Conservation (phyloP, 2,888 invertebrate species). For the Sepiola atlantica region DNA sequence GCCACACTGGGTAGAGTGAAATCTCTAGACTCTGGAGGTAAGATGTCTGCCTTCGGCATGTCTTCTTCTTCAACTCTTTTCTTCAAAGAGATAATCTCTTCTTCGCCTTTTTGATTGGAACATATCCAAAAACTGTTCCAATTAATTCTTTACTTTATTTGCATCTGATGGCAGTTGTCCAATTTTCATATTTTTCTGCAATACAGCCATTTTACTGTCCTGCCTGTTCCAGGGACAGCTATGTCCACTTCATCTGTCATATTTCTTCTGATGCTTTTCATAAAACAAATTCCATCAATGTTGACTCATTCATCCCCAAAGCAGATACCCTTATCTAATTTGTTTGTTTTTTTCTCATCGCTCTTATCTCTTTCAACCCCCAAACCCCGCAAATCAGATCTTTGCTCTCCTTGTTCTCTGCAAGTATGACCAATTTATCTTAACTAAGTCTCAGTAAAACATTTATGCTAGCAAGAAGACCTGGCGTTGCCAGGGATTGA, state of each 20-base stretch:
- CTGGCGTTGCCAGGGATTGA: no score
- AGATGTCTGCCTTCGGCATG: not conserved
- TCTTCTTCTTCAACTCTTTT: not conserved
- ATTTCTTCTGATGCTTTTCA: not conserved
- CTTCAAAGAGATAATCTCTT: not conserved
- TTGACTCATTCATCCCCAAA: no score
- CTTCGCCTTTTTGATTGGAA: not conserved
- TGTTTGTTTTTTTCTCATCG: no score
- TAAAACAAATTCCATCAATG: not conserved
- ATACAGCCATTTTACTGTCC: not conserved
- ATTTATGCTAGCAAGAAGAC: no score
- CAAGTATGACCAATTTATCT: no score
- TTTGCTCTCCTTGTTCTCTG: no score
- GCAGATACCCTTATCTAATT: no score
- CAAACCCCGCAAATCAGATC: no score
- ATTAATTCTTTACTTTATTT: not conserved
- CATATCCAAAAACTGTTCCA: not conserved
- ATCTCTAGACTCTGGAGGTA: slow-evolving; percentile 42
- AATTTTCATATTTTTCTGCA: not conserved
- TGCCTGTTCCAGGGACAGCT: not conserved
- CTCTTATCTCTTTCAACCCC: no score
- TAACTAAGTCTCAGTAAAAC: no score
- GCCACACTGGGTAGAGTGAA: slow-evolving; percentile 37
- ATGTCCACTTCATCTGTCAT: not conserved
- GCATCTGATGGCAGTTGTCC: not conserved